phyloP scores from a whole-genome alignment of 2,113 vertebrate genomes.

The Microcebus jonahi region DNA sequence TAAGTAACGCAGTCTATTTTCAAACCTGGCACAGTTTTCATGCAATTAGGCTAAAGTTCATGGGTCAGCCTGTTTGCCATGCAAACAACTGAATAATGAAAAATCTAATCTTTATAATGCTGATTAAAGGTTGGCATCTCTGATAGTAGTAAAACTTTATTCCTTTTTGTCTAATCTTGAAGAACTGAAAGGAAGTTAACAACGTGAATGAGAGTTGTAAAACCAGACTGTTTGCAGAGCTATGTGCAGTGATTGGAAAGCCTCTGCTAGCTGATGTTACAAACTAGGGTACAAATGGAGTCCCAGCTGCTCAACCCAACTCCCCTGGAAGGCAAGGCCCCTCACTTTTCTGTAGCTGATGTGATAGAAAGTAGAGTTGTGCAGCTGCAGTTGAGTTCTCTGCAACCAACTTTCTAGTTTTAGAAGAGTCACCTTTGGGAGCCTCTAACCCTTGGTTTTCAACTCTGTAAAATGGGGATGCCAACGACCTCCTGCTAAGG shows the following conservation, averaged over 20 bases:
- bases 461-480: neutral
- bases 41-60: neutral
- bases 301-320: neutral
- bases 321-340: fast-evolving
- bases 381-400: neutral
- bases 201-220: fast-evolving
- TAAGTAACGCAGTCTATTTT: neutral
- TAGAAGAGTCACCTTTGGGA: neutral
- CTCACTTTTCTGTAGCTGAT: neutral
- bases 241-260: neutral
- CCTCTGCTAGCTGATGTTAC: neutral
- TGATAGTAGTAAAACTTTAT: neutral
- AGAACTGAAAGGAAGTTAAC: neutral
- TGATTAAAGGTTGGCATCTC: neutral
- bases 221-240: neutral
- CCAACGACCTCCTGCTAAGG: neutral
- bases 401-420: neutral
- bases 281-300: fast-evolving
- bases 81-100: neutral
- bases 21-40: neutral
- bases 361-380: neutral
- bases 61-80: neutral
- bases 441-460: neutral
- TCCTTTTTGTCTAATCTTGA: neutral
- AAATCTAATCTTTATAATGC: neutral